These are phyloP conservation scores for Biston betularia DNA, from an alignment of 2,888 invertebrate genomes.

Conservation along the genomic window DNA sequence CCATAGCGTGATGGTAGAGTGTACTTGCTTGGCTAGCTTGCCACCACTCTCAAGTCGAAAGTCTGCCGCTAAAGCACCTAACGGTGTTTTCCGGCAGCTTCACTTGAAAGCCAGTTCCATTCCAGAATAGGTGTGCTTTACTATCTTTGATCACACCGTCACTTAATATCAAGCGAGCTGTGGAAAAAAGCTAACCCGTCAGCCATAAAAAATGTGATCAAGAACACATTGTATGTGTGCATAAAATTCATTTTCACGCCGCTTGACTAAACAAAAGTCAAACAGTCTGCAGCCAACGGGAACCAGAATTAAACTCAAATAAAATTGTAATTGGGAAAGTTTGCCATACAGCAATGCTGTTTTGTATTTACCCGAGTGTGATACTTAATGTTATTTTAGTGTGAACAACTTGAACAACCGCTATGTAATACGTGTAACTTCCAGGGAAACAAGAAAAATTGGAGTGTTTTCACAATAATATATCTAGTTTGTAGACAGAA, in stretches of 20 bases:
- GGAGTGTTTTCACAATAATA: neutral
- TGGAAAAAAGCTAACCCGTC: too few relatives aligned
- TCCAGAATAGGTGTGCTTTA: too few relatives aligned
- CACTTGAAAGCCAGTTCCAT: too few relatives aligned
- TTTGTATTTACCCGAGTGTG: slow-evolving; percentile 29
- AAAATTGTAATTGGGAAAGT: slow-evolving; percentile 44
- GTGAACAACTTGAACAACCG: slow-evolving; percentile 6
- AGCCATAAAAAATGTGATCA: neutral
- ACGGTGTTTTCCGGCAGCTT: too few relatives aligned
- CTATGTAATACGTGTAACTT: slow-evolving; percentile 1
- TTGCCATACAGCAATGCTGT: slow-evolving; percentile 33
- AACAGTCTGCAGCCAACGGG: neutral
- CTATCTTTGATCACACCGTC: too few relatives aligned
- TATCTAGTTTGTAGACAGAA: neutral
- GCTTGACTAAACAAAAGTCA: neutral
- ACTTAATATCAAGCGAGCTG: too few relatives aligned
- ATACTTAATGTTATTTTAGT: slow-evolving; percentile 16
- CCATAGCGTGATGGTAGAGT: too few relatives aligned
- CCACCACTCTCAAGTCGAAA: too few relatives aligned
- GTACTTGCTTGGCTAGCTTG: too few relatives aligned
- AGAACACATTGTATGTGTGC: neutral
- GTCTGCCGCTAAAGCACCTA: too few relatives aligned
- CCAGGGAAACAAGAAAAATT: slow-evolving; percentile 1
- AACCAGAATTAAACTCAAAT: slow-evolving; percentile 24
- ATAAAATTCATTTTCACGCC: neutral